Conservation (phyloP, 2,113 vertebrate genomes). For the Opisthocomus hoazin region DNA sequence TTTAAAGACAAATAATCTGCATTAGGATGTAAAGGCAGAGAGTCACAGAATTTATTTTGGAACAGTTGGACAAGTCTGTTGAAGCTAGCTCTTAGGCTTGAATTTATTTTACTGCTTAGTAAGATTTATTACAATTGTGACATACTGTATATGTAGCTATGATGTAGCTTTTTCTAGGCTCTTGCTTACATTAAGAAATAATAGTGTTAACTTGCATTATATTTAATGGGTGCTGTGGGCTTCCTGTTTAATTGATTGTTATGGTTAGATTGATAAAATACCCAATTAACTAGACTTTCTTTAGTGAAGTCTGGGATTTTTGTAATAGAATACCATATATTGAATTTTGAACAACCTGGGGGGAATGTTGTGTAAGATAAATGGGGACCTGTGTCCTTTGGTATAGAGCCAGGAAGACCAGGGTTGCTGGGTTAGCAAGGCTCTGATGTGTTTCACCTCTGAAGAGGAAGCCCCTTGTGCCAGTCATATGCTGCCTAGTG, state of each 20-base stretch:
- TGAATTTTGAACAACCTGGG: not conserved
- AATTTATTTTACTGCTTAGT: not conserved
- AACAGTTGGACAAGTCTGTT: not conserved
- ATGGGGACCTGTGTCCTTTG: not conserved
- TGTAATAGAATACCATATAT: not conserved
- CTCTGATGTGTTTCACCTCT: not conserved
- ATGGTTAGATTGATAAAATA: not conserved
- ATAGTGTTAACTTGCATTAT: not conserved
- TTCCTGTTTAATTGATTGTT: not conserved
- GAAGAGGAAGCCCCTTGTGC: not conserved
- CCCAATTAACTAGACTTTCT: not conserved
- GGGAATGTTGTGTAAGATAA: not conserved
- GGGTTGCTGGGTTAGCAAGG: not conserved
- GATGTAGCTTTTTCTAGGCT: not conserved
- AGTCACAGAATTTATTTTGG: not conserved
- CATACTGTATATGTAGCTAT: fast-evolving
- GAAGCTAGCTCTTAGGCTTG: not conserved
- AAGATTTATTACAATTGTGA: not conserved
- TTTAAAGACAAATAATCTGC: not conserved
- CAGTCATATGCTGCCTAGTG: not conserved
- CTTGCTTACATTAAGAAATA: not conserved
- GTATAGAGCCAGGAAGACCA: not conserved
- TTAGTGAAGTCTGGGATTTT: not conserved
- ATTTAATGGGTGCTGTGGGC: not conserved
- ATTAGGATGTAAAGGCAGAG: not conserved